Conservation (phyloP, 1,140 invertebrate species). For the Musca domestica region DNA sequence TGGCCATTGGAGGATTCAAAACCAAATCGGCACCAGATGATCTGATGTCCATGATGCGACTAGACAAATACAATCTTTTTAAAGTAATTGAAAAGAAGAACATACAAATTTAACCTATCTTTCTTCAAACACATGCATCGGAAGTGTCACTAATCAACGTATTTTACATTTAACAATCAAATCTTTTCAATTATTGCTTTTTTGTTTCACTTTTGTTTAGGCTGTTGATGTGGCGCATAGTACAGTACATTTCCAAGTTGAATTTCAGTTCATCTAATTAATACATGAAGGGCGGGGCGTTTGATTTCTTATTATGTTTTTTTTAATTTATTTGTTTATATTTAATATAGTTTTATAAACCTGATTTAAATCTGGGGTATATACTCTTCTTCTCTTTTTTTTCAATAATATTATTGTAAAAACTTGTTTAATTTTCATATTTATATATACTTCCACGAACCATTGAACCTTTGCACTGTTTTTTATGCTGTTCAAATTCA, state of each 20-base stretch:
- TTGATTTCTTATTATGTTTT: neutral
- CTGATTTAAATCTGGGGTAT: conserved; percentile 17
- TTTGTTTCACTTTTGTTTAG: neutral
- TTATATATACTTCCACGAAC: neutral
- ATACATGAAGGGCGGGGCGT: neutral
- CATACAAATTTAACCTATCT: no score
- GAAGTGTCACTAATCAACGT: no score
- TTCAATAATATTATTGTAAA: neutral
- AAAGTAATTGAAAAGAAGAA: no score
- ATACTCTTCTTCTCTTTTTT: neutral
- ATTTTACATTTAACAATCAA: no score
- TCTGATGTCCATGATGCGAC: no score
- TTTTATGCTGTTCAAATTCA: conserved; percentile 2
- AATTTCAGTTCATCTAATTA: conserved; percentile 4
- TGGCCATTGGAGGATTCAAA: no score
- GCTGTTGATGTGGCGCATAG: neutral
- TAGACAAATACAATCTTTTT: no score
- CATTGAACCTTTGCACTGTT: neutral
- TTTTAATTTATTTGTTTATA: conserved; percentile 5
- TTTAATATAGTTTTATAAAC: conserved; percentile 21
- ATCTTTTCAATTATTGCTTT: neutral
- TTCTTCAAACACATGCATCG: no score
- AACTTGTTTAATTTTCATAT: neutral
- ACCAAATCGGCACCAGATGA: no score
- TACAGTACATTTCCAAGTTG: neutral